Evolutionary conservation across 2,888 invertebrate species (phyloP), one percentile per base, ranked within the genome.

Genomic region (Mythimna impura): DNA sequence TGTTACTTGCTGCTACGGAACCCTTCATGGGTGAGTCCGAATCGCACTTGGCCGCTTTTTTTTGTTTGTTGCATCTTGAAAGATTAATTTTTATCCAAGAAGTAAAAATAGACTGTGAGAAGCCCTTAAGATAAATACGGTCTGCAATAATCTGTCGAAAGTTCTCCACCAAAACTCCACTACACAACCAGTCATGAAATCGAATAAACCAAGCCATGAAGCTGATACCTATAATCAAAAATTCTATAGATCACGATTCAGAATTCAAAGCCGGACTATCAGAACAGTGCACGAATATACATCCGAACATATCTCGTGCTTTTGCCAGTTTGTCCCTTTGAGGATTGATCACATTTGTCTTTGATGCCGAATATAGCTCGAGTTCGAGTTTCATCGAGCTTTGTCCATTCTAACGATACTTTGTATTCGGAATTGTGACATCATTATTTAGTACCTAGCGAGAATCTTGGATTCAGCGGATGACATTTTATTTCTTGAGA

Each of bases 301-400:
- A n/a, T 34, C 25, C 6, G 55, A 50, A 60, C 34, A 36, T 43
- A 57, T 22, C 17, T 58, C 7, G 54, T 12, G 10, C 47, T 6
- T 47, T 47, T 47, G 47, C 7, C 47, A 47, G 47, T 47, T 47
- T 20, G 47, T 7, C 30, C 43, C 54, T 71, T 71, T 78, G 47
- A 61, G 20, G 12, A 25, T n/a, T 64, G 66, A 58, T 73, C 57
- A 73, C n/a, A 73, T 79, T 63, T 54, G 54, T 40, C 80, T 79
- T 79, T 73, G 54, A 79, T 40, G 20, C 54, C n/a, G 22, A 14
- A 66, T 73, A 63, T 79, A 73, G 20, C 36, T 63, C n/a, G n/a
- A 71, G 25, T 61, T 66, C n/a, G 10, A 71, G 20, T 65, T 50
- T 52, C 57, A 73, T 54, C 20, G 30, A 52, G 9, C 20, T 62